Evolutionary conservation across 2,113 vertebrate species (phyloP).

Genomic region (Semnornis frantzii): DNA sequence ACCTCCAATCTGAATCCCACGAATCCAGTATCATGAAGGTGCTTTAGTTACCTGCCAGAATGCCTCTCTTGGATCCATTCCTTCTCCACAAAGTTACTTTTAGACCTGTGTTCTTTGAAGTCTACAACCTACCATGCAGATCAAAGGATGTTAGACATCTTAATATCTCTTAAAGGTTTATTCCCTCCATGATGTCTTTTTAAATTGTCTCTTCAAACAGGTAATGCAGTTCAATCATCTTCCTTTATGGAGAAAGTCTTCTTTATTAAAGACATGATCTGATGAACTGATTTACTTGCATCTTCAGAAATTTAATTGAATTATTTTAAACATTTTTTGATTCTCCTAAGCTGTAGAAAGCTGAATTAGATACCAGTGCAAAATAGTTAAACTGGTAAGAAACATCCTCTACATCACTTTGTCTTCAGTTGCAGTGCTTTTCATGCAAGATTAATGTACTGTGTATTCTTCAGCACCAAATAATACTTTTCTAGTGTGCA

Average conservation of each 20-base stretch:
- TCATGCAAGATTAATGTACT: background rate
- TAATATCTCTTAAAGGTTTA: background rate
- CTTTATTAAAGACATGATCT: background rate
- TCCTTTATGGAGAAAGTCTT: background rate
- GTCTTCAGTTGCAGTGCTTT: background rate
- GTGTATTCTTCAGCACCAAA: background rate
- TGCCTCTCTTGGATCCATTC: background rate
- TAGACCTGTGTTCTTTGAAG: background rate
- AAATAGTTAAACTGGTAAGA: background rate
- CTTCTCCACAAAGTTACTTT: background rate
- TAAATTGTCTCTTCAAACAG: background rate
- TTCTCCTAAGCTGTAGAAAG: background rate
- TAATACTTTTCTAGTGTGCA: background rate
- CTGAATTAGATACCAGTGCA: background rate
- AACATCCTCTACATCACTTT: background rate
- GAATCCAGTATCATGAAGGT: background rate
- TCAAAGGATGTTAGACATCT: background rate
- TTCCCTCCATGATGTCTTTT: background rate
- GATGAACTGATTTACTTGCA: background rate
- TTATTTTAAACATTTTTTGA: background rate
- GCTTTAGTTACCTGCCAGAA: background rate
- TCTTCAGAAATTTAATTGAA: background rate
- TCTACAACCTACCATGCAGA: background rate
- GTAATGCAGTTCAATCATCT: background rate
- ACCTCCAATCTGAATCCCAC: background rate